phyloP scores from a whole-genome alignment of 1,140 invertebrate genomes.

The Megalopta genalis region DNA sequence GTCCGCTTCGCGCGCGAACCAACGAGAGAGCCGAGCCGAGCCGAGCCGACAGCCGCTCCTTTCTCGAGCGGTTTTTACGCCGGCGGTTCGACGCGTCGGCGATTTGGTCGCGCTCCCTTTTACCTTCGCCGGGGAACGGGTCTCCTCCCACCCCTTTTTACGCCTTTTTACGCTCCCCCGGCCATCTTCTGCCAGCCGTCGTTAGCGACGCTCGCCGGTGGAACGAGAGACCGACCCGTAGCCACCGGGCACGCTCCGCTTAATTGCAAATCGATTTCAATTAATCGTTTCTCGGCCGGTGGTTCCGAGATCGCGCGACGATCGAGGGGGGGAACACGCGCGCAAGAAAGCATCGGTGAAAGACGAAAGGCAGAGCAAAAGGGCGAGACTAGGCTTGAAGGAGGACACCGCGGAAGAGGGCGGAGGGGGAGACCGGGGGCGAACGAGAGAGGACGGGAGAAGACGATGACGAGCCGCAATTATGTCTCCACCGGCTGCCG shows the following conservation, averaged over 20 bases:
- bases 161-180: neutral
- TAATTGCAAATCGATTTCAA: neutral
- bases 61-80: too few species aligned
- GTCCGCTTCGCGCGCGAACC: neutral
- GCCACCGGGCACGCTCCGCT: neutral
- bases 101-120: neutral
- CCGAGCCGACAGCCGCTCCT: neutral
- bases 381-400: conserved; percentile 17
- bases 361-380: conserved; percentile 16
- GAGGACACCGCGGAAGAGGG: neutral
- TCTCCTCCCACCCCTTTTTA: neutral
- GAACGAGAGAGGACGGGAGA: conserved; percentile 61
- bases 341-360: conserved; percentile 18
- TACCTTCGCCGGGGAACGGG: neutral
- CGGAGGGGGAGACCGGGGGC: too few species aligned
- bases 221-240: neutral
- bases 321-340: neutral
- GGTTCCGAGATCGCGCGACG: too few species aligned
- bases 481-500: conserved; percentile 75
- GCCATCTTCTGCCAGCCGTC: neutral
- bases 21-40: neutral
- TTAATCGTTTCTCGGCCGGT: neutral
- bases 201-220: neutral
- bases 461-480: conserved; percentile 77
- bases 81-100: too few species aligned